Evolutionary conservation across 1,140 invertebrate genomes (phyloP), one percentile per base, ranked within the genome.

Genomic region (Rhyacophila brunnea): DNA sequence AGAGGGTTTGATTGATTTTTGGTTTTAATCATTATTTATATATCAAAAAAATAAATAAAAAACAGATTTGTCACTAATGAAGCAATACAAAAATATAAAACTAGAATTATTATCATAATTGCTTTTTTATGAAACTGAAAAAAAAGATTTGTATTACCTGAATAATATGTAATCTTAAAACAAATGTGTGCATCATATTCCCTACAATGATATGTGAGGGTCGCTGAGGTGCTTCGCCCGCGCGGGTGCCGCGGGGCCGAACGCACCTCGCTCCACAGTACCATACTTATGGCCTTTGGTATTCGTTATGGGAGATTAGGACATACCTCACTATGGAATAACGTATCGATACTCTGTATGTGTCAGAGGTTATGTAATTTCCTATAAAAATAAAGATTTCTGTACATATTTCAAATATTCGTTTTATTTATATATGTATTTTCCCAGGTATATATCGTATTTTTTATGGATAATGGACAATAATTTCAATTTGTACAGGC

Each of bases 381-480:
- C 75, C 75, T 73, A 75, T 71, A 68, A 74, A n/a, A 74, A 72
- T 71, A 77, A 76, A 77, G 71, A 71, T 75, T 74, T 75, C 74
- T 78, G 75, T 78, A 78, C 74, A 78, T 78, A 78, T 73, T 77
- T 69, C 71, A 71, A n/a, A 67, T 62, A 69, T 74, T 67, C n/a
- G 70, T 74, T 75, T 78, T 72, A 75, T 77, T 75, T 71, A 67
- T n/a, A n/a, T n/a, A n/a, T n/a, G n/a, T n/a, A n/a, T n/a, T n/a
- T n/a, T n/a, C n/a, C n/a, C n/a, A n/a, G n/a, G n/a, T n/a, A n/a
- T n/a, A n/a, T n/a, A n/a, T n/a, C n/a, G n/a, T n/a, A n/a, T n/a
- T n/a, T n/a, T n/a, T n/a, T n/a, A n/a, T n/a, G n/a, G n/a, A n/a
- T n/a, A n/a, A n/a, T n/a, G n/a, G n/a, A n/a, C n/a, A n/a, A n/a